A percentile compares a stretch with the other conserved stretches of the same genome.
phyloP scores from a whole-genome alignment of 2,113 vertebrate species.

The Amia ocellicauda region DNA sequence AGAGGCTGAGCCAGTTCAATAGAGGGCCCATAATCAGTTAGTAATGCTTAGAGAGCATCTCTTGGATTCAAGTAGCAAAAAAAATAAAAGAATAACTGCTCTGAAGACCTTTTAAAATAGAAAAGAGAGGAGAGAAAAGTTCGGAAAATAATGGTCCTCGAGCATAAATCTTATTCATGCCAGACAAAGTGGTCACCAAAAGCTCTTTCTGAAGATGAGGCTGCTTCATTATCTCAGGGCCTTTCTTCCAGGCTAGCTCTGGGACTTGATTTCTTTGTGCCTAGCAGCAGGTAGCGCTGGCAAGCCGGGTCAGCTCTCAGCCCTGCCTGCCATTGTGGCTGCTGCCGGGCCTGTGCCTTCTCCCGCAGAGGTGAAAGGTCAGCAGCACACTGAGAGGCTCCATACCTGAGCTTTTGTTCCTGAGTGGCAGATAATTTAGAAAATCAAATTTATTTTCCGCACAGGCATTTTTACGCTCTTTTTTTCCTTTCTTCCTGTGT shows the following conservation, averaged over 20 bases:
- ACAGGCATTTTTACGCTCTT: constrained; percentile 17
- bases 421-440: constrained; percentile 42
- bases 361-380: constrained; percentile 39
- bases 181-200: constrained; percentile 59
- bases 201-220: constrained; percentile 51
- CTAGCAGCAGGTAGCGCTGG: constrained; percentile 66
- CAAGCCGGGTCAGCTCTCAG: constrained; percentile 69
- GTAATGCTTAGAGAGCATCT: constrained; percentile 67
- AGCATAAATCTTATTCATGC: constrained; percentile 68
- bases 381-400: constrained; percentile 34
- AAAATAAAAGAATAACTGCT: constrained; percentile 16
- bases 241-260: constrained; percentile 56
- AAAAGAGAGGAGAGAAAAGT: constrained; percentile 44
- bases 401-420: constrained; percentile 58
- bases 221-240: constrained; percentile 62
- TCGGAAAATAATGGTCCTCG: constrained; percentile 60
- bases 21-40: constrained; percentile 67
- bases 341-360: constrained; percentile 28
- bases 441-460: constrained; percentile 49
- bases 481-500: background rate
- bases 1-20: constrained; percentile 55
- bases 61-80: constrained; percentile 55
- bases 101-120: constrained; percentile 34
- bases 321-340: constrained; percentile 45
- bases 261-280: constrained; percentile 57